Base-by-base conservation (phyloP, 2,113 vertebrate species). In the Shinisaurus crocodilurus region DNA sequence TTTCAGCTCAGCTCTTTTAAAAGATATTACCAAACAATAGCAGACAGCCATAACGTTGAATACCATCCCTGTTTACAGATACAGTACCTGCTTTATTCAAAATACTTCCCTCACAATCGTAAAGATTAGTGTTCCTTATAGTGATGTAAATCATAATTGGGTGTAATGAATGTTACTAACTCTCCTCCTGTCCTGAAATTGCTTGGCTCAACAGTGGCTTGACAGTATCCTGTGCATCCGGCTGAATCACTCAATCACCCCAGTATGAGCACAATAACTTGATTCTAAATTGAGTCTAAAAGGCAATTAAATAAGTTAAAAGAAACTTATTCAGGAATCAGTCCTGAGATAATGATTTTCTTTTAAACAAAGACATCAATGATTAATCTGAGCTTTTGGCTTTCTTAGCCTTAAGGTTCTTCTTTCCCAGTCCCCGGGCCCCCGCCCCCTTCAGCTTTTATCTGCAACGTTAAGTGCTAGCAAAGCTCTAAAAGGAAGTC, bases 51-150 rank as follows among this genome's bases (percentile, higher is more conserved):
- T 60, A 54, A 63, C 20, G 32, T 77, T 82, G 34, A 76, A 9
- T 48, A 37, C 25, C 57, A 37, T 65, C 79, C 82, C 34, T 84
- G 65, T 29, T 54, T 45, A 85, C 80, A 90, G 84, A 89, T 76
- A n/a, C n/a, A n/a, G n/a, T n/a, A 85, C n/a, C 5, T 23, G 43
- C 3, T 90, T 91, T 65, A 6, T 82, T 90, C 89, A 40, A 88
- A 93, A 91, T 92, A 87, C 0, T 4, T 84, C 79, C 82, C 43
- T 45, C 60, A 70, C 75, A 91, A 90, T 80, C 67, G 29, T 65
- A 65, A 80, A 20, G 27, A 45, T 23, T 67, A 88, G 63, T 63
- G 86, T 29, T 87, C 74, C 32, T 23, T 34, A 65, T 45, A 87
- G 7, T 63, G 27, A 34, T 80, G 75, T 13, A 80, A 67, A 80